Evolutionary conservation across 2,888 invertebrate genomes (phyloP), one percentile per base, ranked within the genome.

Genomic region (Julus scanicus): DNA sequence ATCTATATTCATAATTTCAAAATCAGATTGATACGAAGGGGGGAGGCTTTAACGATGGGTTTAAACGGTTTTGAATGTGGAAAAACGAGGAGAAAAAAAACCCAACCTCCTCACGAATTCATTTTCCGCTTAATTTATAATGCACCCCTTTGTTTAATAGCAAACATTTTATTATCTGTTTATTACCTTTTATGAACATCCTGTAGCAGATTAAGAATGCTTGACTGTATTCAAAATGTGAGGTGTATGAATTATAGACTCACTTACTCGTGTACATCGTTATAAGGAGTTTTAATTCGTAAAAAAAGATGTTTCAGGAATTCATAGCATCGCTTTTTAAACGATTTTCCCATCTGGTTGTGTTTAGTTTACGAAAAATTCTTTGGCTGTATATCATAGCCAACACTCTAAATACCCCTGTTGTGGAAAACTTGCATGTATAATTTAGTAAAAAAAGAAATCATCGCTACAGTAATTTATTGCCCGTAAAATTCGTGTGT

Each of bases 391-490:
- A 20, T 63, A 63, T n/a, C 63, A 5, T 63, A 3, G n/a, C 48
- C 5, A 63, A 20, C 63, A n/a, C 63, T 20, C n/a, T 20, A 63
- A 63, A 63, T 63, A 63, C 63, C 20, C n/a, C 63, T 20, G 44
- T 84, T 84, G 29, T 29, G 0, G 84, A 39, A 44, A 84, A 84
- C 84, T 84, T 39, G 84, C 44, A 84, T 84, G 4, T 84, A 84
- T 84, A 84, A 84, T 84, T 84, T 84, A 39, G 48, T 48, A 48
- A n/a, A n/a, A 3, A 84, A 15, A 17, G n/a, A 84, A 84, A 84
- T 84, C 84, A 44, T 84, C 84, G 84, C 40, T 11, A 39, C 39
- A 37, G 63, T 40, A 84, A 84, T 84, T 84, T 84, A 84, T 84
- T 84, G 44, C 84, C 13, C 84, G 44, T 84, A 84, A 84, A 84